Conservation (phyloP, 2,113 vertebrate genomes). For the Cryptotis parvus region DNA sequence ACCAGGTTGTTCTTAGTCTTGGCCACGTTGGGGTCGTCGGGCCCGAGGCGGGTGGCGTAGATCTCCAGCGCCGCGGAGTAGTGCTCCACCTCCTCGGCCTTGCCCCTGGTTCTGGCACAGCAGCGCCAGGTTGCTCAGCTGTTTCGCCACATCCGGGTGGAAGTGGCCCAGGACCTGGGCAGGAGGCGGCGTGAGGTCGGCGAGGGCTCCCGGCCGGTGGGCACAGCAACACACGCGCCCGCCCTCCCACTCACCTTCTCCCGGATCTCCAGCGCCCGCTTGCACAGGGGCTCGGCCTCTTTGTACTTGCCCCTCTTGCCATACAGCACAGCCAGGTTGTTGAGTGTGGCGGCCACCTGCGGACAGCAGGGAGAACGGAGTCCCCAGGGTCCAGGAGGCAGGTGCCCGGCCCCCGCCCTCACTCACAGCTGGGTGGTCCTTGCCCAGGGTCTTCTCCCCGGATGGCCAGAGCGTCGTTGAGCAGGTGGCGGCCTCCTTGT, state of each 20-base stretch:
- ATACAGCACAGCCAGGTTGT: constrained; percentile 93
- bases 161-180: constrained; percentile 83
- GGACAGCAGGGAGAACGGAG: background rate
- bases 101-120: constrained; percentile 87
- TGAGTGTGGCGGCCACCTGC: constrained; percentile 91
- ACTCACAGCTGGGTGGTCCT: constrained; percentile 92
- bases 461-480: constrained; percentile 94
- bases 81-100: constrained; percentile 84
- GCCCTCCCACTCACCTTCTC: constrained; percentile 87
- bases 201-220: background rate
- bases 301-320: constrained; percentile 94
- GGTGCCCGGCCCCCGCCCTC: background rate
- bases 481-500: constrained; percentile 94
- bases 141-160: constrained; percentile 86
- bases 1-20: constrained; percentile 94
- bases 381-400: background rate
- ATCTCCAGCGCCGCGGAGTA: constrained; percentile 86
- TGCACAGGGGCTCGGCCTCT: constrained; percentile 93
- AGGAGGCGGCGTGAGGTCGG: background rate
- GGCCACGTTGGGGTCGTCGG: constrained; percentile 88
- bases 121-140: constrained; percentile 86
- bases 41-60: constrained; percentile 82
- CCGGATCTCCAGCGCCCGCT: constrained; percentile 94
- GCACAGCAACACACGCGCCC: too few relatives aligned
- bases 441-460: constrained; percentile 94